Evolutionary conservation across 1,140 invertebrate species (phyloP).

Genomic region (Drosophila virilis): DNA sequence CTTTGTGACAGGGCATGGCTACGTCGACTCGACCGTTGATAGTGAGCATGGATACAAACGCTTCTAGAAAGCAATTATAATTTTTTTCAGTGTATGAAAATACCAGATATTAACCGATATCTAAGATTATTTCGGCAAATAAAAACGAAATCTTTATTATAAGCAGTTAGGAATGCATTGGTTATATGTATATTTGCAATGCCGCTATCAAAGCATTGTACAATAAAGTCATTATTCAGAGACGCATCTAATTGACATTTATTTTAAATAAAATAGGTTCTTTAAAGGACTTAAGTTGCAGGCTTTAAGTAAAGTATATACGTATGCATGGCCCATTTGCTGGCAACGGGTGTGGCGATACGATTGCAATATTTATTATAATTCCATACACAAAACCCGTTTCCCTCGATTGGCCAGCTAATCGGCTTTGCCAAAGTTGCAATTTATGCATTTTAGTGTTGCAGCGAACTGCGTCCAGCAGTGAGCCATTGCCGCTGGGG

Average conservation of each 20-base stretch:
- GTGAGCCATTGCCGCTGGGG: slow-evolving; percentile 32
- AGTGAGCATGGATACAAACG: too few relatives aligned
- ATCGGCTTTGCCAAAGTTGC: slow-evolving; percentile 71
- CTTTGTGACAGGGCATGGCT: too few relatives aligned
- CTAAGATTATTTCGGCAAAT: too few relatives aligned
- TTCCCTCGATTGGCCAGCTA: slow-evolving; percentile 39
- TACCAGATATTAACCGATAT: too few relatives aligned
- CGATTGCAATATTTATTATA: slow-evolving; percentile 42
- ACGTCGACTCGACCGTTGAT: too few relatives aligned
- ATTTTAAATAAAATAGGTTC: slow-evolving; percentile 22
- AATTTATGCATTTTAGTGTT: slow-evolving; percentile 66
- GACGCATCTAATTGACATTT: not conserved
- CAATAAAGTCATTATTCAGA: slow-evolving; percentile 32
- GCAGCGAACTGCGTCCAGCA: slow-evolving; percentile 38
- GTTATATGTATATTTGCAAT: too few relatives aligned
- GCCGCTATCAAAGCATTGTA: not conserved
- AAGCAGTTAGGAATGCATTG: too few relatives aligned
- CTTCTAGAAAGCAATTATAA: too few relatives aligned
- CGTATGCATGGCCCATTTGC: slow-evolving; percentile 6
- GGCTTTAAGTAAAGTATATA: slow-evolving; percentile 14
- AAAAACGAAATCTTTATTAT: too few relatives aligned
- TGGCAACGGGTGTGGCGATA: slow-evolving; percentile 2
- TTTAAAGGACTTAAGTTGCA: slow-evolving; percentile 24
- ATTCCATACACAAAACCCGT: slow-evolving; percentile 65
- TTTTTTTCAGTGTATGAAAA: too few relatives aligned